Evolutionary conservation across 2,888 invertebrate genomes (phyloP), one percentile per base, ranked within the genome.

Genomic region (Drepanosiphum platanoidis): DNA sequence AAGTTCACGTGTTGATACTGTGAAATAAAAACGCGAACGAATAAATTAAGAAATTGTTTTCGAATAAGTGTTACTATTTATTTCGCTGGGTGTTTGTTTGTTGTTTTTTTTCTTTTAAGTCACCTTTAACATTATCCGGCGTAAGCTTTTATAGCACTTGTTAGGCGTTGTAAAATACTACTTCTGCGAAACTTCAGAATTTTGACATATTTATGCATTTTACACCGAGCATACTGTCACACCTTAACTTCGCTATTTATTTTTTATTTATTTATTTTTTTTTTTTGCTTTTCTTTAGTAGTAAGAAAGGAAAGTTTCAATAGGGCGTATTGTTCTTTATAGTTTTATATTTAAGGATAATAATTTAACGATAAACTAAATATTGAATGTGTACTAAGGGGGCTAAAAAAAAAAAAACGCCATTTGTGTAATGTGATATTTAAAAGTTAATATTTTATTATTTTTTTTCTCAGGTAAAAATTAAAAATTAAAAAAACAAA

Each of bases 181-280:
- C 34, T 4, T 5, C 74, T n/a, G 34, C 1, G n/a, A 3, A 75
- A 75, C n/a, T 58, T 75, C 34, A 58, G 8, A 52, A 34, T 34
- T 61, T 13, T 75, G 75, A 46, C n/a, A 75, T 58, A 75, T 34
- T 75, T 75, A 58, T 58, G n/a, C 52, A 36, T 75, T 61, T 58
- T 75, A 27, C 34, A 13, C 8, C n/a, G 34, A 75, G 30, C 61
- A n/a, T n/a, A 61, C 27, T 61, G 61, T 61, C 61, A 61, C 9
- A 27, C n/a, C 32, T 27, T 46, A 46, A 46, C 32, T 74, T 13
- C 32, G 11, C 22, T 22, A 52, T 74, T 30, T 74, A 39, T 64
- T 64, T 46, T 32, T 32, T 2, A n/a, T n/a, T n/a, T n/a, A n/a
- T n/a, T n/a, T n/a, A n/a, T n/a, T n/a, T n/a, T n/a, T n/a, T n/a